Evolutionary conservation across 2,888 invertebrate species (phyloP).

Genomic region (Athetis lepigone): DNA sequence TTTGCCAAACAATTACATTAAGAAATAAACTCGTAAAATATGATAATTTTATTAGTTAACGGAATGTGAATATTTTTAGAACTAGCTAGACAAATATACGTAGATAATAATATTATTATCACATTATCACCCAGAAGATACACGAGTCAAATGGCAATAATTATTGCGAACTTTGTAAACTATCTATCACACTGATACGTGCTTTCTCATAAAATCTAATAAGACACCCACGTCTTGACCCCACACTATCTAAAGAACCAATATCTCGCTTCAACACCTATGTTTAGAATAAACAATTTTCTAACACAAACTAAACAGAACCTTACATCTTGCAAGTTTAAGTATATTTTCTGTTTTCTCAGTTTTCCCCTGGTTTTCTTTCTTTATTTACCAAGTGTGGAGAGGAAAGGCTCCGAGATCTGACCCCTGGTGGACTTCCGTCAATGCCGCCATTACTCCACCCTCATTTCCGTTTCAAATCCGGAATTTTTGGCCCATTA

Average conservation of each 20-base stretch:
- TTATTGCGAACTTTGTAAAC: slow-evolving; percentile 44
- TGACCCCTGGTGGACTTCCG: slow-evolving; percentile 77
- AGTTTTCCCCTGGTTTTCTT: slow-evolving; percentile 66
- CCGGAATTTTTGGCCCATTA: slow-evolving; percentile 70
- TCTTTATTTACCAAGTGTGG: slow-evolving; percentile 74
- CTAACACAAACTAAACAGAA: slow-evolving; percentile 31
- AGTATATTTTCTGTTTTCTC: slow-evolving; percentile 29
- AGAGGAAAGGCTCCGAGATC: slow-evolving; percentile 70
- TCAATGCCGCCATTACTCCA: slow-evolving; percentile 75
- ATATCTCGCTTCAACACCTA: slow-evolving; percentile 66
- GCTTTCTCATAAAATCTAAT: slow-evolving; percentile 61
- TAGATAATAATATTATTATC: slow-evolving; percentile 10
- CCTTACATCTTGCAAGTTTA: slow-evolving; percentile 17
- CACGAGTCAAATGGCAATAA: slow-evolving; percentile 30
- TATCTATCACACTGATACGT: slow-evolving; percentile 46
- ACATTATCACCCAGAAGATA: slow-evolving; percentile 21
- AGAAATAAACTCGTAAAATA: too few relatives aligned
- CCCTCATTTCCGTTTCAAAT: slow-evolving; percentile 78
- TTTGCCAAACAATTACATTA: too few relatives aligned
- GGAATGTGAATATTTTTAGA: not conserved
- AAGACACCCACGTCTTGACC: slow-evolving; percentile 62
- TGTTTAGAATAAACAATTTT: slow-evolving; percentile 62
- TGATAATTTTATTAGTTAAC: not conserved
- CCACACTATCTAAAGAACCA: slow-evolving; percentile 65
- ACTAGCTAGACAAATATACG: not conserved